These are phyloP conservation scores for Lordiphosa andalusiaca DNA, from an alignment of 2,888 invertebrate species.

Conservation along the genomic window DNA sequence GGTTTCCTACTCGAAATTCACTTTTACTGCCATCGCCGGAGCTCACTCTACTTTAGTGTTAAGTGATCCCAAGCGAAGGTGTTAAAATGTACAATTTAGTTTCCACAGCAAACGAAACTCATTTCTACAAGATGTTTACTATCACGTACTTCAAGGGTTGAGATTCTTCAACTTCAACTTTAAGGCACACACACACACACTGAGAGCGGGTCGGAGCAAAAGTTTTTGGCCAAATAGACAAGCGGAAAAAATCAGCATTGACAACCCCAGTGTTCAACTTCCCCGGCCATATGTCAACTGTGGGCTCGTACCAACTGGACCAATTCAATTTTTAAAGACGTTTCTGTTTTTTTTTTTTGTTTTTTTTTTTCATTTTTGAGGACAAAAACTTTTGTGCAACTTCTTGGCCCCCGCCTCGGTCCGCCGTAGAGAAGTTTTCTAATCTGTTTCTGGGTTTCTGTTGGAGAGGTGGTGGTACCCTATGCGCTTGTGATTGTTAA, in stretches of 20 bases:
- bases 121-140: slow-evolving; percentile 36
- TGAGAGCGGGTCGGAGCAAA: slow-evolving; percentile 38
- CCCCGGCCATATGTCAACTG: slow-evolving; percentile 68
- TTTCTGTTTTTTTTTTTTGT: slow-evolving; percentile 20
- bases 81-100: slow-evolving; percentile 69
- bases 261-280: slow-evolving; percentile 57
- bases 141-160: slow-evolving; percentile 17
- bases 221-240: slow-evolving; percentile 55
- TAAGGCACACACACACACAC: slow-evolving; percentile 22
- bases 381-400: slow-evolving; percentile 52
- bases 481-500: slow-evolving; percentile 36
- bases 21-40: slow-evolving; percentile 33
- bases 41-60: slow-evolving; percentile 37
- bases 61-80: slow-evolving; percentile 57
- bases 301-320: slow-evolving; percentile 53
- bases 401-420: slow-evolving; percentile 40
- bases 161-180: slow-evolving; percentile 39
- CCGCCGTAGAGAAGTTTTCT: slow-evolving; percentile 59
- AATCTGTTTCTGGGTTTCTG: slow-evolving; percentile 51
- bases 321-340: slow-evolving; percentile 50
- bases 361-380: background rate
- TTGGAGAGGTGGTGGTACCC: slow-evolving; percentile 10
- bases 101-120: slow-evolving; percentile 29
- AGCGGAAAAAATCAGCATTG: slow-evolving; percentile 60
- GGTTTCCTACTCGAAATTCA: too few species aligned